Conservation (phyloP, 2,888 invertebrate genomes). For the Melinopterus prodromus region DNA sequence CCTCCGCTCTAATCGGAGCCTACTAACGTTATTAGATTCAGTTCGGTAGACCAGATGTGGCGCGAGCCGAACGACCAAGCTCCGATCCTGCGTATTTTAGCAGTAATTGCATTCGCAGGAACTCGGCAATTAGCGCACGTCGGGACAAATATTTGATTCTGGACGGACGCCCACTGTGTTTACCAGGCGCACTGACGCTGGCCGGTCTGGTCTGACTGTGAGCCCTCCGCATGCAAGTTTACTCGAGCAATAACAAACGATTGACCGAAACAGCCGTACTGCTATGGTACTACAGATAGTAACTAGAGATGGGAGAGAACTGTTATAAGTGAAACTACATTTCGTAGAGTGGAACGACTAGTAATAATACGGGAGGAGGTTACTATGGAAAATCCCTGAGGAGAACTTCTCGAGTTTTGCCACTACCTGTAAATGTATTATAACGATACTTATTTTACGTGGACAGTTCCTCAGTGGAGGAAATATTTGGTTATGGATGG, state of each 20-base stretch:
- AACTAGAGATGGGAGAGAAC: background rate
- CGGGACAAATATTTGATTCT: background rate
- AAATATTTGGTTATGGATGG: no score
- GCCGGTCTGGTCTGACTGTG: background rate
- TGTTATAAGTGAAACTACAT: no score
- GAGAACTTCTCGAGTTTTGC: no score
- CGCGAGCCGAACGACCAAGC: background rate
- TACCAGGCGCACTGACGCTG: background rate
- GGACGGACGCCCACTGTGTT: background rate
- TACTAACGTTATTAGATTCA: background rate
- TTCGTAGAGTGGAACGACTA: no score
- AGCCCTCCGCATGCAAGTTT: background rate
- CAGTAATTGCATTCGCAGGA: background rate
- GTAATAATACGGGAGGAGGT: no score
- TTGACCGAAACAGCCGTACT: background rate
- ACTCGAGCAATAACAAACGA: background rate
- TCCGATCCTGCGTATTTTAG: background rate
- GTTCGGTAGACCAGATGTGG: background rate
- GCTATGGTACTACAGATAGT: background rate
- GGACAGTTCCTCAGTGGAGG: no score
- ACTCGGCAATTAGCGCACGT: conserved; percentile 4
- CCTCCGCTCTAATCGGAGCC: background rate
- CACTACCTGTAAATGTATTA: no score
- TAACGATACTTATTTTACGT: no score
- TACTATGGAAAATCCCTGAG: no score